Percentiles rank a stretch among this genome's conserved stretches.
These are phyloP conservation scores for Rhynchotus rufescens DNA, from an alignment of 2,797 vertebrate genomes.

Conservation along the genomic window DNA sequence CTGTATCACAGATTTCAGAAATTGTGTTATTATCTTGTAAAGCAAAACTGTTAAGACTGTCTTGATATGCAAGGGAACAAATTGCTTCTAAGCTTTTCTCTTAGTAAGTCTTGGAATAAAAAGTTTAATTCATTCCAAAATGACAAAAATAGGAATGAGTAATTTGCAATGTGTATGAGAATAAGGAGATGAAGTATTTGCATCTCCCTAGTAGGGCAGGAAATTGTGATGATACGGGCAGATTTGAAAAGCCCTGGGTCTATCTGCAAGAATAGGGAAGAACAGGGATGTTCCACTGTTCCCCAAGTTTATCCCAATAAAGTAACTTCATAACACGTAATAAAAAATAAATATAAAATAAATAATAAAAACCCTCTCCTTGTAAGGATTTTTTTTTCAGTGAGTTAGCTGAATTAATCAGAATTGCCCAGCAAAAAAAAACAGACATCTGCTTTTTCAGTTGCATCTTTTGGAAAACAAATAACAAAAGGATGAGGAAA, in stretches of 20 bases:
- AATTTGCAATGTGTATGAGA: neutral
- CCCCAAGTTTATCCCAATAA: neutral
- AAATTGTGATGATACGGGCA: neutral
- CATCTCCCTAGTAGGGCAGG: neutral
- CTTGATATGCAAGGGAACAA: neutral
- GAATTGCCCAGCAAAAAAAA: neutral
- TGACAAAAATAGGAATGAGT: neutral
- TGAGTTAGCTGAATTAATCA: neutral
- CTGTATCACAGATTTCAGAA: neutral
- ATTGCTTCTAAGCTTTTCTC: neutral
- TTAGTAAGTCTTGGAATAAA: neutral
- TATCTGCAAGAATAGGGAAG: neutral
- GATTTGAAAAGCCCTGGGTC: neutral
- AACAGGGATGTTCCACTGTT: neutral
- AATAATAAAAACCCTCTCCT: no score
- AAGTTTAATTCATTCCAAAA: neutral
- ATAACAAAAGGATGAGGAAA: neutral
- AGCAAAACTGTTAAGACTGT: neutral
- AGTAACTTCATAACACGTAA: neutral
- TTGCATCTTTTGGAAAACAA: slow-evolving; percentile 13
- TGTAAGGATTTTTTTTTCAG: neutral
- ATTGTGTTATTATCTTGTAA: neutral
- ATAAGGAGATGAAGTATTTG: neutral
- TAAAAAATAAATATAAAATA: no score
- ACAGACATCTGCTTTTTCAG: neutral